These are phyloP conservation scores for Lineus longissimus DNA, from an alignment of 1,140 invertebrate genomes.

Conservation along the genomic window DNA sequence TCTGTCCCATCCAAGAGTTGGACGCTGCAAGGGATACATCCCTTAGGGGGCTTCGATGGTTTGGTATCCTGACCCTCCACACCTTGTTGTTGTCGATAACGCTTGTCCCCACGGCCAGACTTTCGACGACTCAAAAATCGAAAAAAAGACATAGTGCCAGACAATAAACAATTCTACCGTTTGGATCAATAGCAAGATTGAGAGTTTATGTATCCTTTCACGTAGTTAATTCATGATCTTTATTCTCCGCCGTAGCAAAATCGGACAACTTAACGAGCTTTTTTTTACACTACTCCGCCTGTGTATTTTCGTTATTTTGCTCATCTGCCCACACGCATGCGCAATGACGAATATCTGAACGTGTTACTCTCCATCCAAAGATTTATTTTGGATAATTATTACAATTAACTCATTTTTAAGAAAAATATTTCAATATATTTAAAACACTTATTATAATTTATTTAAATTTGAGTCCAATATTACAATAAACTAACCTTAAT, in stretches of 20 bases:
- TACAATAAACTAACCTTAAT: too few relatives aligned
- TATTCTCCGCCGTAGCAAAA: constrained; percentile 2
- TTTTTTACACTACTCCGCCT: background rate
- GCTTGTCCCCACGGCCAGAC: constrained; percentile 34
- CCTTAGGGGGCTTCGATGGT: constrained; percentile 22
- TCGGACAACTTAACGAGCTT: background rate
- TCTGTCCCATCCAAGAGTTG: constrained; percentile 47
- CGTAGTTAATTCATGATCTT: background rate
- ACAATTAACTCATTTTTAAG: too few relatives aligned
- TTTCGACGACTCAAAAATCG: constrained; percentile 47
- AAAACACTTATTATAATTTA: too few relatives aligned
- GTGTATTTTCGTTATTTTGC: background rate
- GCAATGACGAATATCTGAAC: too few relatives aligned
- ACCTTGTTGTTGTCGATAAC: constrained; percentile 14
- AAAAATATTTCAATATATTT: too few relatives aligned
- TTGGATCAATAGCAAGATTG: background rate
- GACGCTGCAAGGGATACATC: constrained; percentile 46
- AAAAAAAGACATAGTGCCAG: constrained; percentile 39
- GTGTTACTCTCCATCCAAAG: too few relatives aligned
- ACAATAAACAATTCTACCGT: background rate
- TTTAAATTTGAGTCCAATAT: too few relatives aligned
- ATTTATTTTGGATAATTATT: too few relatives aligned
- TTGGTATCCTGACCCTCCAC: constrained; percentile 9
- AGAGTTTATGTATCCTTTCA: background rate
- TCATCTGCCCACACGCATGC: too few relatives aligned